Conservation (phyloP, 2,888 invertebrate species). For the Hemistola chrysoprasaria region DNA sequence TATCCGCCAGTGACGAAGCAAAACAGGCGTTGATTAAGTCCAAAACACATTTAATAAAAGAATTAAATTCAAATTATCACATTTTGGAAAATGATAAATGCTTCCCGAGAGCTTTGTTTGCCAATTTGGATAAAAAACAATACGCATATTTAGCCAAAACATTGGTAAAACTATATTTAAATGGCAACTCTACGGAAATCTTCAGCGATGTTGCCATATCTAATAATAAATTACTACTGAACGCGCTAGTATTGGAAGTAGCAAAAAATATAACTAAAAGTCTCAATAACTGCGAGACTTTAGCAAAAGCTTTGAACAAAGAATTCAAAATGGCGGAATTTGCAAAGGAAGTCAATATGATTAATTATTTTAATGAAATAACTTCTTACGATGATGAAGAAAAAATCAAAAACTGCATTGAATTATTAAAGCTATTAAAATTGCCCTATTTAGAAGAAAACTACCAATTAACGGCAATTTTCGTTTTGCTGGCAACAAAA, state of each 20-base stretch:
- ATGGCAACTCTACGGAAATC: slow-evolving; percentile 38
- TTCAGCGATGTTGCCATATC: slow-evolving; percentile 45
- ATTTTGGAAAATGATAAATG: slow-evolving; percentile 43
- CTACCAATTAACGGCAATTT: slow-evolving; percentile 61
- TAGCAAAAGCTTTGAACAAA: slow-evolving; percentile 56
- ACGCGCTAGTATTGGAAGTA: slow-evolving; percentile 55
- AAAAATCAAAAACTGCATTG: slow-evolving; percentile 44
- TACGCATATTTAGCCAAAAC: slow-evolving; percentile 53
- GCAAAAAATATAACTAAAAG: slow-evolving; percentile 52
- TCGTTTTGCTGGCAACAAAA: slow-evolving; percentile 60
- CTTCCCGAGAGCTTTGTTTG: slow-evolving; percentile 50
- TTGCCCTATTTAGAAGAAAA: slow-evolving; percentile 67
- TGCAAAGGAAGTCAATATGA: slow-evolving; percentile 44
- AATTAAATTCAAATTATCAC: slow-evolving; percentile 41
- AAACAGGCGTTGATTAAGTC: slow-evolving; percentile 31
- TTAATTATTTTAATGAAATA: slow-evolving; percentile 45
- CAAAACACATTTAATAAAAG: slow-evolving; percentile 57
- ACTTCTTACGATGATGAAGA: slow-evolving; percentile 38
- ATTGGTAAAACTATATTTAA: slow-evolving; percentile 49
- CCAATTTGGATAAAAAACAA: slow-evolving; percentile 54
- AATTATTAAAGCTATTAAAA: slow-evolving; percentile 55
- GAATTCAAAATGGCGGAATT: slow-evolving; percentile 54
- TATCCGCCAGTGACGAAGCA: slow-evolving; percentile 30
- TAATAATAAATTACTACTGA: slow-evolving; percentile 54
- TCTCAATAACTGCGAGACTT: slow-evolving; percentile 51